Conservation (phyloP, 2,797 vertebrate genomes). For the Pantherophis alleghaniensis region DNA sequence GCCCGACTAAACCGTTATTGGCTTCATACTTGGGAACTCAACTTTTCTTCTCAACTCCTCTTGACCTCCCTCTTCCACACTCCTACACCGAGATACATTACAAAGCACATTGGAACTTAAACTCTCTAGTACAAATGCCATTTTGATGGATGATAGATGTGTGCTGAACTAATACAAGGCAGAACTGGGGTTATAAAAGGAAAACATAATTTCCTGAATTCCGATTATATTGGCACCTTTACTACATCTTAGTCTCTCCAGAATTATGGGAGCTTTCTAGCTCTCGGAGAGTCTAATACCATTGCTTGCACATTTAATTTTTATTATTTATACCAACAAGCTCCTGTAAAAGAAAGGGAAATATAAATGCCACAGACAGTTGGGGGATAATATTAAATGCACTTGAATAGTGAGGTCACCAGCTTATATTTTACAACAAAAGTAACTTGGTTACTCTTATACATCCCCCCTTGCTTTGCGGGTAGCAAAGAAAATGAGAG, state of each 20-base stretch:
- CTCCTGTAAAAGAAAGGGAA: not conserved
- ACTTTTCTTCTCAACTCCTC: not conserved
- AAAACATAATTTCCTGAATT: not conserved
- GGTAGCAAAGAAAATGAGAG: accelerated
- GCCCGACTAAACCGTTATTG: not conserved
- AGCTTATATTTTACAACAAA: constrained; percentile 29
- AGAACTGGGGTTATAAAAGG: constrained; percentile 40
- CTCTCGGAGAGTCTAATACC: not conserved
- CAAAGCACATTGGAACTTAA: not conserved
- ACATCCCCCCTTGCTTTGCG: constrained; percentile 43
- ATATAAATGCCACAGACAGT: constrained; percentile 1
- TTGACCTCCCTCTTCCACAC: not conserved
- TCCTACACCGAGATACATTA: not conserved
- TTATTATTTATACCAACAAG: constrained; percentile 15
- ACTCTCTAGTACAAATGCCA: not conserved
- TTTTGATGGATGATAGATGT: constrained; percentile 42
- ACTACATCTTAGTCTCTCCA: not conserved
- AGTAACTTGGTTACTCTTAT: constrained; percentile 33
- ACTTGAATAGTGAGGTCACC: constrained; percentile 1
- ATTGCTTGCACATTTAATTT: not conserved
- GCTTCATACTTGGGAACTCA: not conserved
- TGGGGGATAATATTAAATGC: constrained; percentile 26
- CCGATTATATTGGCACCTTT: not conserved
- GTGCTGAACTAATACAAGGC: constrained; percentile 7
- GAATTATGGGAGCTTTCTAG: not conserved